Conservation (phyloP, 1,140 invertebrate species). For the Cryptotermes secundus region DNA sequence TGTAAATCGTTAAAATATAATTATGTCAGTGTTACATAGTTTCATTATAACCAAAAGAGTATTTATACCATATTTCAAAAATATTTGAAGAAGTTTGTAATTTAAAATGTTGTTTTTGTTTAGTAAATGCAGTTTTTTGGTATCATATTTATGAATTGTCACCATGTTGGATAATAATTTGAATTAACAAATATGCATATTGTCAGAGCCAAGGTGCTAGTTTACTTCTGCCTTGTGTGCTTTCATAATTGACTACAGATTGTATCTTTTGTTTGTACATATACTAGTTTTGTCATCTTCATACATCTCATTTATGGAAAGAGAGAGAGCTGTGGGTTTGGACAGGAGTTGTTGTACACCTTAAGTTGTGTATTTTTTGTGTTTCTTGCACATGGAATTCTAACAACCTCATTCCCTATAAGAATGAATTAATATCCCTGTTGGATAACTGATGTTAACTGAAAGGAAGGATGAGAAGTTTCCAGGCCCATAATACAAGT, state of each 20-base stretch:
- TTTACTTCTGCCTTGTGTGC: background rate
- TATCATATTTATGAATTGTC: background rate
- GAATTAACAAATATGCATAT: background rate
- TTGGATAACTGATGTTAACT: background rate
- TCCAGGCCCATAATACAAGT: constrained; percentile 3
- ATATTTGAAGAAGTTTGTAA: background rate
- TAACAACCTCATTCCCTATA: background rate
- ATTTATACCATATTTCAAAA: constrained; percentile 16
- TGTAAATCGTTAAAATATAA: background rate
- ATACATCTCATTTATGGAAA: constrained; percentile 9
- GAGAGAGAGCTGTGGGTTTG: background rate
- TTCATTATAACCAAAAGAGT: background rate
- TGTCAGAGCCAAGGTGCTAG: background rate
- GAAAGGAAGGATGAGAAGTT: background rate
- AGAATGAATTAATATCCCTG: background rate
- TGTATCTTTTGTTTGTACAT: constrained; percentile 4
- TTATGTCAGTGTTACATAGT: background rate
- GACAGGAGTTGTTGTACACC: background rate
- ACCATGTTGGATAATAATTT: background rate
- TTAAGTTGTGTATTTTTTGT: background rate
- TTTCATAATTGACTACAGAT: background rate
- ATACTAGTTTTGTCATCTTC: background rate
- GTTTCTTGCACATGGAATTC: background rate
- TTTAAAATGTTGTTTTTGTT: constrained; percentile 16
- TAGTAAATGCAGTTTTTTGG: background rate